Conservation (phyloP, 64 coral and sea anemone species). For the Pocillopora verrucosa region DNA sequence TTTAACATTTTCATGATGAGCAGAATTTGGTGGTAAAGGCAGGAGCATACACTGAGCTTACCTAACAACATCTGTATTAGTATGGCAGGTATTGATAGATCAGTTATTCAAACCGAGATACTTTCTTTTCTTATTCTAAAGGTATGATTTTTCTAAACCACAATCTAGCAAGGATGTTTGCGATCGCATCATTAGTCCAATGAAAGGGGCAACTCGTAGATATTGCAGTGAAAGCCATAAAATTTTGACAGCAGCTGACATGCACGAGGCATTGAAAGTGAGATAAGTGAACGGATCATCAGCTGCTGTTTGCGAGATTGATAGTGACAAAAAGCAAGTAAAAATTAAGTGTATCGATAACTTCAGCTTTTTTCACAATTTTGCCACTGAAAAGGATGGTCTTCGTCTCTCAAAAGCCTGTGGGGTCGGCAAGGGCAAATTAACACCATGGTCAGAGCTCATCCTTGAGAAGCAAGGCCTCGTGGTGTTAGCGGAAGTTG, state of each 20-base stretch:
- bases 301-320: slow-evolving; percentile 9
- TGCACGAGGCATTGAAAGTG: no score
- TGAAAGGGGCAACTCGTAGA: not conserved
- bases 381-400: slow-evolving; percentile 32
- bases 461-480: not conserved
- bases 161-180: not conserved
- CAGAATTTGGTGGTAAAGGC: no score
- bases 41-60: no score
- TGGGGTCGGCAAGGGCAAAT: slow-evolving; percentile 19
- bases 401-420: slow-evolving; percentile 54
- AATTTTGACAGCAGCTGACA: slow-evolving; percentile 3
- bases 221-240: slow-evolving; percentile 21
- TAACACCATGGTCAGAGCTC: slow-evolving; percentile 15
- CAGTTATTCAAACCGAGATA: not conserved
- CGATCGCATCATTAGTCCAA: no score
- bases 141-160: not conserved
- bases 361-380: slow-evolving; percentile 59
- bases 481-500: not conserved
- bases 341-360: slow-evolving; percentile 10
- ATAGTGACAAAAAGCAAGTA: not conserved
- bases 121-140: not conserved
- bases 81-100: no score
- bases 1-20: no score
- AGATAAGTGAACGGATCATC: no score
- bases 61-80: no score